phyloP scores from a whole-genome alignment of 2,888 invertebrate species.

The Allophyes oxyacanthae region DNA sequence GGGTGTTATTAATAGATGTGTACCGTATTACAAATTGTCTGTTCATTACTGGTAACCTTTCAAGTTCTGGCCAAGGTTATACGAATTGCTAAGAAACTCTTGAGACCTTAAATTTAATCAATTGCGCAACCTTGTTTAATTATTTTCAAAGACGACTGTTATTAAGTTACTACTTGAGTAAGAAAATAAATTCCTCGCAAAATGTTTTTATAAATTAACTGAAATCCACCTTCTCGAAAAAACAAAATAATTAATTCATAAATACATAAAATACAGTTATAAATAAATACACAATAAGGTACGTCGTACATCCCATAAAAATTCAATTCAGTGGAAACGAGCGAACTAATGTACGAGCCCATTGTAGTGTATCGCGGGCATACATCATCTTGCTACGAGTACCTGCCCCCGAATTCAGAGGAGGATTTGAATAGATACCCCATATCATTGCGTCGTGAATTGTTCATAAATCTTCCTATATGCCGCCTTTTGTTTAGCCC shows the following conservation, averaged over 20 bases:
- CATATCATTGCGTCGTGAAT: constrained; percentile 85
- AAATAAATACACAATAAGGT: constrained; percentile 34
- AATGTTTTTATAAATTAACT: constrained; percentile 4
- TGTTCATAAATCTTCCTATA: constrained; percentile 85
- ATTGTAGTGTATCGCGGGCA: constrained; percentile 70
- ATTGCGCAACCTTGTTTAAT: constrained; percentile 26
- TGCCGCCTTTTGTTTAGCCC: constrained; percentile 83
- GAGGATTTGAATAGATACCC: constrained; percentile 83
- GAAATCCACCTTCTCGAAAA: background rate
- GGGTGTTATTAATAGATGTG: constrained; percentile 71
- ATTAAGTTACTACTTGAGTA: constrained; percentile 30
- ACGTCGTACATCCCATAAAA: constrained; percentile 56
- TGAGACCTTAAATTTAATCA: constrained; percentile 40
- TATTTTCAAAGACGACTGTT: constrained; percentile 36
- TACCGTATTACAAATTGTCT: constrained; percentile 68
- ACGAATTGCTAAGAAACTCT: constrained; percentile 27
- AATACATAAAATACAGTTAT: constrained; percentile 14
- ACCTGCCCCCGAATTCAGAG: constrained; percentile 76
- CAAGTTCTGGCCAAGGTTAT: constrained; percentile 50
- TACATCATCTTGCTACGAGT: constrained; percentile 76
- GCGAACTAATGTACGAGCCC: constrained; percentile 64
- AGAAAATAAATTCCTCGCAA: constrained; percentile 9
- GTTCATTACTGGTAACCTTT: constrained; percentile 64
- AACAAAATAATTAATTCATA: constrained; percentile 14
- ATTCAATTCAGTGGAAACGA: constrained; percentile 64